These are phyloP conservation scores for Chaetogeoica ovagalla DNA, from an alignment of 2,888 invertebrate species.

Conservation along the genomic window DNA sequence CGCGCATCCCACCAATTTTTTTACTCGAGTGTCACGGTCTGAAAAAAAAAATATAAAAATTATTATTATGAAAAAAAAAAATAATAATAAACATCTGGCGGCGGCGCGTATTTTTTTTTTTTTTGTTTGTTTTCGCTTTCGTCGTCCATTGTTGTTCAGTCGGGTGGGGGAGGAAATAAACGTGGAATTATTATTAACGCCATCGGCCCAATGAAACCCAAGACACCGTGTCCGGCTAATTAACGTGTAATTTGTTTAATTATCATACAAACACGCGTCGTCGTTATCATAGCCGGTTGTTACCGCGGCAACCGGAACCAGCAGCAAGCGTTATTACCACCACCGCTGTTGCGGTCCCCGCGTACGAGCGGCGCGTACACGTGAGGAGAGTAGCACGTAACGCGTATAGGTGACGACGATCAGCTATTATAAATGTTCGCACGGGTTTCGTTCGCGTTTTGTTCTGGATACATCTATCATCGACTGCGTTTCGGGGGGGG, in stretches of 20 bases:
- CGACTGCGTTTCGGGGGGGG: no score
- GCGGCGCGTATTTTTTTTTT: not conserved
- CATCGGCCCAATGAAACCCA: conserved; percentile 39
- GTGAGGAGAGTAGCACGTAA: no score
- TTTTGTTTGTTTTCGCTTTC: not conserved
- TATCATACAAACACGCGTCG: conserved; percentile 45
- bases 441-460: no score
- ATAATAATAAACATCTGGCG: conserved; percentile 26
- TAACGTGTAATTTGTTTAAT: conserved; percentile 52
- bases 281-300: not conserved
- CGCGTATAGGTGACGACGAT: no score
- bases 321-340: no score
- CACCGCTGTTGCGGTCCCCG: no score
- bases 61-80: not conserved
- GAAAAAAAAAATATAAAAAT: not conserved
- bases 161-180: not conserved
- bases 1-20: conserved; percentile 15
- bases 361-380: no score
- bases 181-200: conserved; percentile 22
- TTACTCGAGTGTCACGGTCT: not conserved
- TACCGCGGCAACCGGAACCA: no score
- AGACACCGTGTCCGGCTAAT: conserved; percentile 51
- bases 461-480: no score
- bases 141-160: conserved; percentile 22
- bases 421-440: no score